Percentiles rank a stretch among this genome's conserved stretches.
phyloP scores from a whole-genome alignment of 2,797 vertebrate species.

The Rousettus madagascariensis region DNA sequence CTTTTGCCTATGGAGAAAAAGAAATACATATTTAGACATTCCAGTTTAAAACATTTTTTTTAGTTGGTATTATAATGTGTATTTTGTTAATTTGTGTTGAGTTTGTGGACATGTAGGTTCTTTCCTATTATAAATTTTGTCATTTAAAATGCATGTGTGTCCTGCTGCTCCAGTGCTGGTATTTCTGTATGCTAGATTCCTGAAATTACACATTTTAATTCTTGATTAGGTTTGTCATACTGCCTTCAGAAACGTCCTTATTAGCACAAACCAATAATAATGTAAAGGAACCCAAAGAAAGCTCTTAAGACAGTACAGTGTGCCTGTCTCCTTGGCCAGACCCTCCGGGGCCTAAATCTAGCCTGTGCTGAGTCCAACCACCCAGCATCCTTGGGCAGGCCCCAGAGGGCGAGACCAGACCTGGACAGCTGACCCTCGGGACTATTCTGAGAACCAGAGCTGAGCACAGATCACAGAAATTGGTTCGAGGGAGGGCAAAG shows the following conservation, averaged over 20 bases:
- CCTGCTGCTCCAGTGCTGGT: background rate
- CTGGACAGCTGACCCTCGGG: background rate
- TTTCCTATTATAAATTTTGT: background rate
- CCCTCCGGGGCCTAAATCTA: background rate
- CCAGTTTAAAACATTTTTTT: background rate
- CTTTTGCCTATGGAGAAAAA: background rate
- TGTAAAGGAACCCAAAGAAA: background rate
- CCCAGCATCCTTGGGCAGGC: background rate
- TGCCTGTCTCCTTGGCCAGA: background rate
- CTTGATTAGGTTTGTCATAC: background rate
- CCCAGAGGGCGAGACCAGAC: background rate
- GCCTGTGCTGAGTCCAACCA: background rate
- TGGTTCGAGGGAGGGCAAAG: background rate
- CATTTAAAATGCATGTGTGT: background rate
- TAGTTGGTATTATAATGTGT: background rate
- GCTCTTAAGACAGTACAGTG: background rate
- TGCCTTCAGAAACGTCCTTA: background rate
- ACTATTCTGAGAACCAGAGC: background rate
- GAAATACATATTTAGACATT: background rate
- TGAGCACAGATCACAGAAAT: background rate
- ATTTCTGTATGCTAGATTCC: background rate
- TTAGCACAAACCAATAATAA: background rate
- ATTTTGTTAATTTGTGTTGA: background rate
- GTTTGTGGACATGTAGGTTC: background rate
- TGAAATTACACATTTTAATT: background rate